Conservation (phyloP, 2,888 invertebrate genomes). For the Meiosimyza platycephala region DNA sequence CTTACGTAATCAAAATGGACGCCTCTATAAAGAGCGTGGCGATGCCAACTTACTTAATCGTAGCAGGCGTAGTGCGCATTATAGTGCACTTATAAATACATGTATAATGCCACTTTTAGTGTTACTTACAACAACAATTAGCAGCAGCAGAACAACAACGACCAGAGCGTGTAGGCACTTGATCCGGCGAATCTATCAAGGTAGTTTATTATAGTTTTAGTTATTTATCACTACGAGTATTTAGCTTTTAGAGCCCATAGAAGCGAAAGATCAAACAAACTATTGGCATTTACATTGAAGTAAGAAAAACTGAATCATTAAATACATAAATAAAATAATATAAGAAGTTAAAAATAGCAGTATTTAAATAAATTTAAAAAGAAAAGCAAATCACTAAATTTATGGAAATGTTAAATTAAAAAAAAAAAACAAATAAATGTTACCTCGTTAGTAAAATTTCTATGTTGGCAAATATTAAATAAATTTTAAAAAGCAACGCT, state of each 20-base stretch:
- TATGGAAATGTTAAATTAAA: background rate
- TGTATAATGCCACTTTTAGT: conserved; percentile 52
- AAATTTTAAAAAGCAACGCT: background rate
- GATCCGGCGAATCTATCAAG: background rate
- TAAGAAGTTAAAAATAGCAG: no score
- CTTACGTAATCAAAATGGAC: conserved; percentile 64
- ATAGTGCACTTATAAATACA: conserved; percentile 41
- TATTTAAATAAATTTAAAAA: background rate
- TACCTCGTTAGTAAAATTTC: conserved; percentile 27
- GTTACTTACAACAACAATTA: conserved; percentile 48
- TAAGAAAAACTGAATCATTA: no score
- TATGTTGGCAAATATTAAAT: background rate
- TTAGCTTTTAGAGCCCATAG: no score
- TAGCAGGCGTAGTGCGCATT: conserved; percentile 36
- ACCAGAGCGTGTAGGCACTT: background rate
- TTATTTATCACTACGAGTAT: background rate
- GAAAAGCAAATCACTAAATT: background rate
- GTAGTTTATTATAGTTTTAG: conserved; percentile 25
- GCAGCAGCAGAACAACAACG: conserved; percentile 21
- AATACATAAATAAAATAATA: no score
- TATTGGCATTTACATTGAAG: no score
- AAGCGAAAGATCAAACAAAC: no score
- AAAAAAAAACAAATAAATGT: conserved; percentile 26
- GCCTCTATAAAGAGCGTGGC: conserved; percentile 63
- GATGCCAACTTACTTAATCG: conserved; percentile 54